Base-by-base conservation (phyloP, 1,140 invertebrate genomes). In the Formica exsecta region DNA sequence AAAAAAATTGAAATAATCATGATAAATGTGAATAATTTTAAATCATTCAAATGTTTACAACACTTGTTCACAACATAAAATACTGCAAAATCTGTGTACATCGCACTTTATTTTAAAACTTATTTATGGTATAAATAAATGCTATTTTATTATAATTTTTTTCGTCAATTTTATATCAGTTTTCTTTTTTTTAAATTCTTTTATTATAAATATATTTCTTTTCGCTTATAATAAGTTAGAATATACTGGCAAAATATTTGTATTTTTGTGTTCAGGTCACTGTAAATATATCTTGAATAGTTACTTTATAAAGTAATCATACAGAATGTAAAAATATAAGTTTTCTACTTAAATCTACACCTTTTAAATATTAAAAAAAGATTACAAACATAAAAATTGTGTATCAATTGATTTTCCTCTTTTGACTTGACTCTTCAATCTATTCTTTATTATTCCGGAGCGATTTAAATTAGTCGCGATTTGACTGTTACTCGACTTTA, bases 401-500 rank as follows among this genome's bases (percentile, higher is more conserved):
- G 16, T 19, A 25, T 71, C 44, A 59, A 71, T 59, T 73, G 19
- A 5, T 54, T 32, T 6, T n/a, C 29, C 11, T 8, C 19, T 16
- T 16, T 51, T 19, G 48, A 16, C 44, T 19, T 7, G 44, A 19
- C 44, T 22, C 8, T 41, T 44, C 13, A 44, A 44, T 74, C 44
- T 57, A 25, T 22, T 32, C 8, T 48, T 83, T 16, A 22, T 19
- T 36, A 57, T 44, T 61, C 38, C 25, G 5, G 7, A 36, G 36
- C 29, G n/a, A 0, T 61, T 83, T 73, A 61, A 83, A 48, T 83
- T 54, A 29, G 16, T 32, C 36, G 16, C 36, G 16, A 8, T 66
- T 13, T 29, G 16, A 25, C 29, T 38, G 16, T n/a, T 29, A 51
- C 9, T 25, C 54, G 13, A 25, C 74, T 61, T 88, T 87, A 85